These are phyloP conservation scores for Cephus runcator DNA, from an alignment of 2,888 invertebrate species.

Conservation along the genomic window DNA sequence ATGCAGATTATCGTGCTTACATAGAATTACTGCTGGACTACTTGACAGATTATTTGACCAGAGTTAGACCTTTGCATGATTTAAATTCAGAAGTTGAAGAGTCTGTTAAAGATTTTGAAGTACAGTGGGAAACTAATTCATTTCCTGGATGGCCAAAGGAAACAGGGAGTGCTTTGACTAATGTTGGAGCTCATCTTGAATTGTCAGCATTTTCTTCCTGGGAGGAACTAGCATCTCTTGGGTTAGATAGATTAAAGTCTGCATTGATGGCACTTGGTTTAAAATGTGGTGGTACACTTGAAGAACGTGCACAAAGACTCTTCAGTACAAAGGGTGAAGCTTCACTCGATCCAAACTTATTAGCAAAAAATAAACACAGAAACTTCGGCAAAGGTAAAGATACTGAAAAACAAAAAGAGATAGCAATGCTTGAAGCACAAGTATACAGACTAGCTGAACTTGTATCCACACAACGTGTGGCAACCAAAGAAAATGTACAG, in stretches of 20 bases:
- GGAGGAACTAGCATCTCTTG: conserved; percentile 96
- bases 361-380: conserved; percentile 90
- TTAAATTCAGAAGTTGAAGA: conserved; percentile 81
- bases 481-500: conserved; percentile 98
- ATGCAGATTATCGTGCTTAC: conserved; percentile 88
- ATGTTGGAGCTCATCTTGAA: conserved; percentile 96
- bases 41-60: conserved; percentile 81
- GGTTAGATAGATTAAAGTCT: conserved; percentile 96
- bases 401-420: conserved; percentile 82
- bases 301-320: conserved; percentile 95
- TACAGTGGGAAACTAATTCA: conserved; percentile 87
- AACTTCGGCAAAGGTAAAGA: conserved; percentile 73
- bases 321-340: conserved; percentile 96
- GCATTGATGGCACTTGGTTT: conserved; percentile 95
- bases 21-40: conserved; percentile 86
- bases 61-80: conserved; percentile 89
- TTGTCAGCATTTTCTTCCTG: conserved; percentile 97
- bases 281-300: conserved; percentile 98
- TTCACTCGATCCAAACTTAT: conserved; percentile 88
- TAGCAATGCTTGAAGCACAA: conserved; percentile 89
- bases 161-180: conserved; percentile 90
- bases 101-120: conserved; percentile 82
- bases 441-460: conserved; percentile 88
- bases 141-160: conserved; percentile 99
- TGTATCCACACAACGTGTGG: conserved; percentile 84